phyloP scores from a whole-genome alignment of 1,140 invertebrate genomes.

The Cydia amplana region DNA sequence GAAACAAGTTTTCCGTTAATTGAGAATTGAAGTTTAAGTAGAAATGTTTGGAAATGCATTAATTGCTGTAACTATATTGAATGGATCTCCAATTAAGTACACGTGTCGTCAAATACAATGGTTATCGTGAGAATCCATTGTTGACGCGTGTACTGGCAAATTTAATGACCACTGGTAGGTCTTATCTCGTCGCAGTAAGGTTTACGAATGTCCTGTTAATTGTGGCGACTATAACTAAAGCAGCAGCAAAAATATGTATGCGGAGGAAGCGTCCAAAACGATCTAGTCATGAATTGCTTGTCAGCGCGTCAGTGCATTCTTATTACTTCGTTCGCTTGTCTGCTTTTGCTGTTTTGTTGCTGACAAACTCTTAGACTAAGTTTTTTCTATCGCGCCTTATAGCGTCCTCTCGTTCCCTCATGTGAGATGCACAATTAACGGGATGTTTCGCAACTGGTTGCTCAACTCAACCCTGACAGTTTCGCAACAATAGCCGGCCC shows the following conservation, averaged over 20 bases:
- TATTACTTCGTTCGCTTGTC: neutral
- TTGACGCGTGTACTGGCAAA: neutral
- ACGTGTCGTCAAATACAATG: slow-evolving; percentile 10
- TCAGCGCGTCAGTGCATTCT: neutral
- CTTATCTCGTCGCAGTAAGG: no score
- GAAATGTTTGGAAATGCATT: slow-evolving; percentile 28
- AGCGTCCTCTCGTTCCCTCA: neutral
- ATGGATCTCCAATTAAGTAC: slow-evolving; percentile 1
- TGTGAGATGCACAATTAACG: slow-evolving; percentile 71
- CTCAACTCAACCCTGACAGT: slow-evolving; percentile 78
- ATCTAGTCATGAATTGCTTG: no score
- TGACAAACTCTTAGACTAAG: no score
- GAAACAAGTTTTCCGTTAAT: neutral
- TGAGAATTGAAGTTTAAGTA: slow-evolving; percentile 5
- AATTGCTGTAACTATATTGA: slow-evolving; percentile 15
- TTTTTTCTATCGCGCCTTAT: neutral
- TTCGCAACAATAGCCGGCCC: slow-evolving; percentile 75
- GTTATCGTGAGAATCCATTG: slow-evolving; percentile 14
- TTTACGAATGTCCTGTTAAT: no score
- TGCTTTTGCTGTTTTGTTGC: no score
- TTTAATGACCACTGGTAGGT: no score
- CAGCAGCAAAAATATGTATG: no score
- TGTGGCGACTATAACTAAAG: no score
- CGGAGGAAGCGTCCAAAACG: no score
- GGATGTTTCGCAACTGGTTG: slow-evolving; percentile 74